Evolutionary conservation across 2,113 vertebrate genomes (phyloP).

Genomic region (Clinocottus analis): DNA sequence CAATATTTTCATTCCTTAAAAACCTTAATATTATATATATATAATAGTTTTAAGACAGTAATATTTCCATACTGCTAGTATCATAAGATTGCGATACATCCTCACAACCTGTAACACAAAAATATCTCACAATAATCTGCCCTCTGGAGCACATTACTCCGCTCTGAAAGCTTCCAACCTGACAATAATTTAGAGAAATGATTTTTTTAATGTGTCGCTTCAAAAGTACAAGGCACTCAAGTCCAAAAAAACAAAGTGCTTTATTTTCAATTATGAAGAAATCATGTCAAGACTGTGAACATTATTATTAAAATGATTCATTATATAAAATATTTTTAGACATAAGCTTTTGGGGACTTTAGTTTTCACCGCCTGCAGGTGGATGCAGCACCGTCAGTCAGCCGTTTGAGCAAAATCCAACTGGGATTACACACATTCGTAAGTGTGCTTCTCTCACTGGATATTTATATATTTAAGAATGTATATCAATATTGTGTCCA

Average conservation of each 20-base stretch:
- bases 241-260: slow-evolving; percentile 19
- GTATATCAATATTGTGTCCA: background rate
- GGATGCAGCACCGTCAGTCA: background rate
- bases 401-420: slow-evolving; percentile 16
- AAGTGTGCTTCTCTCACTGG: slow-evolving; percentile 5
- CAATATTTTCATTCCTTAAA: slow-evolving; percentile 36
- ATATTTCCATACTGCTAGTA: slow-evolving; percentile 44
- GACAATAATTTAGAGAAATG: slow-evolving; percentile 30
- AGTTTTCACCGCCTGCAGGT: slow-evolving; percentile 8
- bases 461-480: slow-evolving; percentile 11
- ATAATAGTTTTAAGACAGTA: slow-evolving; percentile 20
- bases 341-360: background rate
- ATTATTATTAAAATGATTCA: slow-evolving; percentile 1
- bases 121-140: slow-evolving; percentile 12
- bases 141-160: too few relatives aligned
- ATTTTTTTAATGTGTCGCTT: slow-evolving; percentile 20
- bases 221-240: slow-evolving; percentile 39
- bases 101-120: background rate
- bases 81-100: slow-evolving; percentile 36
- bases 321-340: slow-evolving; percentile 10
- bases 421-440: background rate
- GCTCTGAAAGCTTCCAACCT: slow-evolving; percentile 18
- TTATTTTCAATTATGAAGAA: slow-evolving; percentile 19
- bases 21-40: slow-evolving; percentile 10
- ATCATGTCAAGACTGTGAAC: slow-evolving; percentile 4